phyloP scores from a whole-genome alignment of 2,113 vertebrate species.

The Vanacampus margaritifer region DNA sequence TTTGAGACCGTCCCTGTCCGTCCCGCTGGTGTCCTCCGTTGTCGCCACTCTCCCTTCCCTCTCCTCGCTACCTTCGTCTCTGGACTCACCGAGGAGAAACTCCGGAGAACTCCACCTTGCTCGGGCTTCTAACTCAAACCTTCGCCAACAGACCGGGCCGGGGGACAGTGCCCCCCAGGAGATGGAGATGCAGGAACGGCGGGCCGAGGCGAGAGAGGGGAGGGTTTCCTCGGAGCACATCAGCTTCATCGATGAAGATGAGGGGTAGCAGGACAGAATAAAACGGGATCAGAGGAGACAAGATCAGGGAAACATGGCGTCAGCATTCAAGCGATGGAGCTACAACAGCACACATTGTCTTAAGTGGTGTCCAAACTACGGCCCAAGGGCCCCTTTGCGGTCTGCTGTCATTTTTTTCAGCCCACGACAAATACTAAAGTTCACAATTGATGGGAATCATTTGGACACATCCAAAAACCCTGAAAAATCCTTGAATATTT shows the following conservation, averaged over 20 bases:
- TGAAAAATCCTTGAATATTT: too few relatives aligned
- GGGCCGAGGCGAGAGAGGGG: slow-evolving; percentile 22
- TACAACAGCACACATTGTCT: slow-evolving; percentile 31
- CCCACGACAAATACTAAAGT: neutral
- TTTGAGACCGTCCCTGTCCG: slow-evolving; percentile 20
- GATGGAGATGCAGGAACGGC: slow-evolving; percentile 74
- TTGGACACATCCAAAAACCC: too few relatives aligned
- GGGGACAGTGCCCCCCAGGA: slow-evolving; percentile 48
- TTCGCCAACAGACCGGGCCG: slow-evolving; percentile 12
- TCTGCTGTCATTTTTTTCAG: neutral
- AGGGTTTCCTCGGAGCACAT: slow-evolving; percentile 67
- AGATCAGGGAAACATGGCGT: slow-evolving; percentile 9
- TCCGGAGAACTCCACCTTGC: slow-evolving; percentile 20
- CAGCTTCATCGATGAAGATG: slow-evolving; percentile 79
- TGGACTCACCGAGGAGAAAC: slow-evolving; percentile 43
- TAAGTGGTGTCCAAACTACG: neutral
- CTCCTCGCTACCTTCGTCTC: slow-evolving; percentile 47
- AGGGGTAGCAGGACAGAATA: slow-evolving; percentile 24
- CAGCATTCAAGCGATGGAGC: slow-evolving; percentile 16
- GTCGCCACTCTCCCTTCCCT: slow-evolving; percentile 43
- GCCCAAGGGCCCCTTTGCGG: neutral
- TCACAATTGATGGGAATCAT: neutral
- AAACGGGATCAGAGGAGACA: neutral
- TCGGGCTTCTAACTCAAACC: slow-evolving; percentile 35
- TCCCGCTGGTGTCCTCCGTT: slow-evolving; percentile 12